Evolutionary conservation across 2,888 invertebrate species (phyloP).

Genomic region (Lysandra bellargus): DNA sequence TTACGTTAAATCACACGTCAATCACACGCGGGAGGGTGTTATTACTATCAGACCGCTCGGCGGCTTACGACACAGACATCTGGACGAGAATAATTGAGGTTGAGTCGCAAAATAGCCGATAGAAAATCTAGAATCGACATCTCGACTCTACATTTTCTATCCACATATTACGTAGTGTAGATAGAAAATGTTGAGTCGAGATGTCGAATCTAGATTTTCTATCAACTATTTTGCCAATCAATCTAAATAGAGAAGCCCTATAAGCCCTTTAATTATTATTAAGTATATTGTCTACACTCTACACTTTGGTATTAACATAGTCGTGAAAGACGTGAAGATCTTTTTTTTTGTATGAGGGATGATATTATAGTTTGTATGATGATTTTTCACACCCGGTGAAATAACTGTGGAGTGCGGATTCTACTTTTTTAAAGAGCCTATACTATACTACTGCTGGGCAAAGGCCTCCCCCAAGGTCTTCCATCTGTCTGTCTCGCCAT

Average conservation of each 20-base stretch:
- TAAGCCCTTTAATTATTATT: too few relatives aligned
- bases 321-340: too few relatives aligned
- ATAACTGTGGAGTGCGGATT: too few relatives aligned
- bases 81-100: not conserved
- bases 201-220: not conserved
- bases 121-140: not conserved
- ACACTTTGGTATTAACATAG: too few relatives aligned
- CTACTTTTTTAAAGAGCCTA: too few relatives aligned
- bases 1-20: conserved; percentile 58
- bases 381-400: too few relatives aligned
- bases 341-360: too few relatives aligned
- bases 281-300: too few relatives aligned
- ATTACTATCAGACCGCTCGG: conserved; percentile 42
- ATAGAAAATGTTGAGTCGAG: not conserved
- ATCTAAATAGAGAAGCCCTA: not conserved
- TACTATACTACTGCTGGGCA: too few relatives aligned
- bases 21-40: conserved; percentile 50
- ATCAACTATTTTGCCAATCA: not conserved
- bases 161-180: not conserved
- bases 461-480: too few relatives aligned
- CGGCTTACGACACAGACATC: conserved; percentile 36
- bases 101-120: not conserved
- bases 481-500: too few relatives aligned
- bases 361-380: too few relatives aligned
- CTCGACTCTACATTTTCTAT: not conserved